Evolutionary conservation across 2,888 invertebrate genomes (phyloP).

Genomic region (Leptinotarsa rubiginosa): DNA sequence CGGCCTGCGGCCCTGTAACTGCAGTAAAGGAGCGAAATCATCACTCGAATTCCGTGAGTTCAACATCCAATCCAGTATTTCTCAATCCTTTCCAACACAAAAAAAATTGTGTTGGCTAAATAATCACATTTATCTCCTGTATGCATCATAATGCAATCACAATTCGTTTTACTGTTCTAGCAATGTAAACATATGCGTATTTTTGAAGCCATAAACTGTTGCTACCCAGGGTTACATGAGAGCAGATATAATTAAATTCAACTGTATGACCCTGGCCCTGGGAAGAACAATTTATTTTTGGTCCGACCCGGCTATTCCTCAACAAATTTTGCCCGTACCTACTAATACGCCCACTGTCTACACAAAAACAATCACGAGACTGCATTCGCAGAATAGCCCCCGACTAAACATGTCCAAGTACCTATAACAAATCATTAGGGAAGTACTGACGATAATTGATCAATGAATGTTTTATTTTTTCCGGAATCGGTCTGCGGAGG

Average conservation of each 20-base stretch:
- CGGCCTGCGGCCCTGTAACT: too few relatives aligned
- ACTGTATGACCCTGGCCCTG: conserved; percentile 58
- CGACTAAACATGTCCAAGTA: not conserved
- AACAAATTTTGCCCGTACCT: not conserved
- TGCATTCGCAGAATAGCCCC: not conserved
- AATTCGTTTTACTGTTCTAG: not conserved
- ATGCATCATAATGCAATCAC: not conserved
- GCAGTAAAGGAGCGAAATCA: too few relatives aligned
- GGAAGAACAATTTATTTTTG: conserved; percentile 56
- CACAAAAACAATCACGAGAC: conserved; percentile 33
- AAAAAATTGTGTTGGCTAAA: not conserved
- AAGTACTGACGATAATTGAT: too few relatives aligned
- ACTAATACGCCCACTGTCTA: conserved; percentile 27
- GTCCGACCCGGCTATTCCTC: conserved; percentile 45
- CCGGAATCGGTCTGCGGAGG: too few relatives aligned
- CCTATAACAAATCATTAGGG: not conserved
- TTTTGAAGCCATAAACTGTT: conserved; percentile 5
- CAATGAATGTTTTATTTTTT: too few relatives aligned
- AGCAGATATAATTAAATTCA: conserved; percentile 52
- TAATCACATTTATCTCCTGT: not conserved
- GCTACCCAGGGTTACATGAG: conserved; percentile 46
- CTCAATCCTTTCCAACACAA: not conserved
- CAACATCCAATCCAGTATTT: too few relatives aligned
- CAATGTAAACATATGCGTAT: conserved; percentile 6
- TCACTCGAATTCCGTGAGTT: too few relatives aligned